These are phyloP conservation scores for Lycaon pictus DNA, from an alignment of 2,113 vertebrate genomes.

Conservation along the genomic window DNA sequence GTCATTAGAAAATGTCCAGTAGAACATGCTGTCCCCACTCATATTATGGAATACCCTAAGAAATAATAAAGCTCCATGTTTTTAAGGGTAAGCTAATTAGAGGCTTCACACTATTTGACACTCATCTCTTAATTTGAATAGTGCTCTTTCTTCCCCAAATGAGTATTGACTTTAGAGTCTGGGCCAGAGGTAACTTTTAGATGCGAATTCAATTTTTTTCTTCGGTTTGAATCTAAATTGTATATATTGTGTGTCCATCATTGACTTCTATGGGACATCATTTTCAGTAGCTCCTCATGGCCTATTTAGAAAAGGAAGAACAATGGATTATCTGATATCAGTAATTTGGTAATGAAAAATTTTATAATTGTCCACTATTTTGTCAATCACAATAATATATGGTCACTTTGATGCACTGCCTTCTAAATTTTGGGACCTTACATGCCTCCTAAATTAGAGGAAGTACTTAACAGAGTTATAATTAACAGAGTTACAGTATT, in stretches of 20 bases:
- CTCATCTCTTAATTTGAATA: neutral
- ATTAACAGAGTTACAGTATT: neutral
- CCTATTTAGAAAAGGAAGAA: neutral
- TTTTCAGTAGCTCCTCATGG: neutral
- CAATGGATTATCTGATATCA: neutral
- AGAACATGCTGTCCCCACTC: neutral
- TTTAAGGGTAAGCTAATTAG: neutral
- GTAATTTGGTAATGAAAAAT: neutral
- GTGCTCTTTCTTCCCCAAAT: neutral
- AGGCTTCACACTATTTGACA: neutral
- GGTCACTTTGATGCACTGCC: neutral
- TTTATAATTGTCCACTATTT: neutral
- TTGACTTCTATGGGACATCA: neutral
- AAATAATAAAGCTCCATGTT: neutral
- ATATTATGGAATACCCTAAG: neutral
- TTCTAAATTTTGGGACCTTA: neutral
- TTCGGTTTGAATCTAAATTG: neutral
- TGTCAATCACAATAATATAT: neutral
- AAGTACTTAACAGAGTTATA: neutral
- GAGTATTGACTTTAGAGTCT: neutral
- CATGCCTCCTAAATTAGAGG: neutral
- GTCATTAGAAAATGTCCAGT: neutral
- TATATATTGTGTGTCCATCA: neutral
- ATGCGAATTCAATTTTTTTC: neutral
- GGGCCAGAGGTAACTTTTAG: neutral